Conservation (phyloP, 2,888 invertebrate species). For the Unio pictorum region DNA sequence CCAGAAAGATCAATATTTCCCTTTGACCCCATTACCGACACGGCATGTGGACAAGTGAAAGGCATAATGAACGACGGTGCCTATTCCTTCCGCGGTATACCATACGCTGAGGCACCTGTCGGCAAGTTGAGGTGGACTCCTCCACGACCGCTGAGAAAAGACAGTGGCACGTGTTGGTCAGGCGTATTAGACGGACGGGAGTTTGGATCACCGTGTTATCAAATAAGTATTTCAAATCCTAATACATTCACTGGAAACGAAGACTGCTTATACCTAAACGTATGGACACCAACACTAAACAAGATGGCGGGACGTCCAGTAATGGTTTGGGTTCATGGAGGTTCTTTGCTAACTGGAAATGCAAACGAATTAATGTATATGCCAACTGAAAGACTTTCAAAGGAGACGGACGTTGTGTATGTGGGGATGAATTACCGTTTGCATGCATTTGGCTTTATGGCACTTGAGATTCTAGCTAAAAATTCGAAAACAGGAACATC, state of each 20-base stretch:
- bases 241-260: constrained; percentile 30
- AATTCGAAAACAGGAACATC: too few relatives aligned
- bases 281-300: constrained; percentile 61
- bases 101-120: constrained; percentile 47
- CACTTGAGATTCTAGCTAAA: too few relatives aligned
- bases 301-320: constrained; percentile 47
- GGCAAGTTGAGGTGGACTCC: constrained; percentile 37
- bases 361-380: constrained; percentile 46
- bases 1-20: too few relatives aligned
- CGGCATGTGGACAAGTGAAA: constrained; percentile 43
- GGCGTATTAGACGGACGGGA: constrained; percentile 30
- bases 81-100: constrained; percentile 37
- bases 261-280: constrained; percentile 41
- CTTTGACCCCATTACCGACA: constrained; percentile 9
- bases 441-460: too few relatives aligned
- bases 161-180: constrained; percentile 41
- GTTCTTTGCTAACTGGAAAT: constrained; percentile 43
- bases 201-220: constrained; percentile 42
- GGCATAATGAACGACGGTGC: constrained; percentile 29
- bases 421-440: constrained; percentile 84
- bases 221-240: constrained; percentile 29
- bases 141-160: constrained; percentile 22
- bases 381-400: constrained; percentile 84
- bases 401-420: constrained; percentile 85
- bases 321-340: constrained; percentile 68